A percentile compares a stretch with the other conserved stretches of the same genome.
These are phyloP conservation scores for Hecatera dysodea DNA, from an alignment of 2,888 invertebrate genomes.

Conservation along the genomic window DNA sequence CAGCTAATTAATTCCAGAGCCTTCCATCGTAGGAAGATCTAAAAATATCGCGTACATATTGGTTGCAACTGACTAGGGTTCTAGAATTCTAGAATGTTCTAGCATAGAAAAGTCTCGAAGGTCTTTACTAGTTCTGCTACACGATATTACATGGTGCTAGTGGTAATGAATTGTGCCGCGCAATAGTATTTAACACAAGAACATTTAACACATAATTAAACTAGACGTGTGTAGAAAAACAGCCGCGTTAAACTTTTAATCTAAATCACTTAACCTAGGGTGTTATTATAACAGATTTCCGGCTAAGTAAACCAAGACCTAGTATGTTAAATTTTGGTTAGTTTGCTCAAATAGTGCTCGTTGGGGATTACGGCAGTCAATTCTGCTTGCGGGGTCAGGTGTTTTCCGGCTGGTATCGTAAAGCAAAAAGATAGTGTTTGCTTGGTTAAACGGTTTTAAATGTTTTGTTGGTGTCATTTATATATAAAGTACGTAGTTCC, in stretches of 20 bases:
- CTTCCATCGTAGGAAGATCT: too few relatives aligned
- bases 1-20: too few relatives aligned
- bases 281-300: conserved; percentile 5
- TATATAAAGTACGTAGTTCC: neutral
- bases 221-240: neutral
- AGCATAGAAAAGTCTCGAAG: too few relatives aligned
- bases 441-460: neutral
- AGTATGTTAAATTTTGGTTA: neutral
- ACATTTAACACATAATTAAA: too few relatives aligned
- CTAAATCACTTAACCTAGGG: neutral
- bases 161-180: too few relatives aligned
- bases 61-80: too few relatives aligned
- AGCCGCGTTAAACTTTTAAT: neutral
- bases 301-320: conserved; percentile 6
- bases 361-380: neutral
- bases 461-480: neutral
- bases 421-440: neutral
- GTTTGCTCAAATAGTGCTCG: neutral
- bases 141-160: too few relatives aligned
- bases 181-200: too few relatives aligned
- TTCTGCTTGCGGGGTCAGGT: neutral
- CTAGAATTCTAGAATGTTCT: too few relatives aligned
- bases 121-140: too few relatives aligned
- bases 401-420: conserved; percentile 5
- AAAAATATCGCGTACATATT: too few relatives aligned